Percentiles rank a stretch among this genome's conserved stretches.
phyloP scores from a whole-genome alignment of 2,797 vertebrate genomes.

The Manis pentadactyla region DNA sequence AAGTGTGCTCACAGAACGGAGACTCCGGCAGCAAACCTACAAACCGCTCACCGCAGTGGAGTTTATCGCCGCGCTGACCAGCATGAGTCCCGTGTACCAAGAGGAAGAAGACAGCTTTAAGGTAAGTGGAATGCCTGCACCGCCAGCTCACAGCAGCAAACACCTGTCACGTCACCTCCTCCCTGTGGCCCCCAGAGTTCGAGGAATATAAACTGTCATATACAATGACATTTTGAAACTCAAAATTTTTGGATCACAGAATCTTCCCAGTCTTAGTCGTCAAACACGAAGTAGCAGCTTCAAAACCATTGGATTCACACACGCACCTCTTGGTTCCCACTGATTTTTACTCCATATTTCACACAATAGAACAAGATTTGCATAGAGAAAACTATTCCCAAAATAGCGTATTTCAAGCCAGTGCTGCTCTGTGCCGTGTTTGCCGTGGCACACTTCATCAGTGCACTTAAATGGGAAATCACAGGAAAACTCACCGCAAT shows the following conservation, averaged over 20 bases:
- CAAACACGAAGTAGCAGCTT: neutral
- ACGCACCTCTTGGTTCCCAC: neutral
- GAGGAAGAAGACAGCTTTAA: conserved; percentile 91
- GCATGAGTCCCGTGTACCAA: conserved; percentile 88
- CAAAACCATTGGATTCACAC: neutral
- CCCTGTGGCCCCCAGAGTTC: neutral
- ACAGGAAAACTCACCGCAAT: neutral
- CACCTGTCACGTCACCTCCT: accelerated
- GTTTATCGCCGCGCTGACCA: conserved; percentile 87
- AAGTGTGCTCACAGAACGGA: conserved; percentile 85
- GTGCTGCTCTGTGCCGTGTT: accelerated
- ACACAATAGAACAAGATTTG: neutral
- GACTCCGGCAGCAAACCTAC: conserved; percentile 84
- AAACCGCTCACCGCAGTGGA: conserved; percentile 87
- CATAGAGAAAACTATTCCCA: neutral
- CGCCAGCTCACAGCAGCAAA: neutral
- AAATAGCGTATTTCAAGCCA: neutral
- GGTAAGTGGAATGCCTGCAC: conserved; percentile 79
- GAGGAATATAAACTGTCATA: neutral
- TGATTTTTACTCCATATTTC: neutral
- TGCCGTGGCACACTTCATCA: neutral
- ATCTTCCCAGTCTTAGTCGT: neutral
- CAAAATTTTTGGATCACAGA: neutral
- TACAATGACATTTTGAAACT: neutral
- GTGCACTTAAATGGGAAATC: neutral